phyloP scores from a whole-genome alignment of 1,140 invertebrate species.

The Euwallacea similis region DNA sequence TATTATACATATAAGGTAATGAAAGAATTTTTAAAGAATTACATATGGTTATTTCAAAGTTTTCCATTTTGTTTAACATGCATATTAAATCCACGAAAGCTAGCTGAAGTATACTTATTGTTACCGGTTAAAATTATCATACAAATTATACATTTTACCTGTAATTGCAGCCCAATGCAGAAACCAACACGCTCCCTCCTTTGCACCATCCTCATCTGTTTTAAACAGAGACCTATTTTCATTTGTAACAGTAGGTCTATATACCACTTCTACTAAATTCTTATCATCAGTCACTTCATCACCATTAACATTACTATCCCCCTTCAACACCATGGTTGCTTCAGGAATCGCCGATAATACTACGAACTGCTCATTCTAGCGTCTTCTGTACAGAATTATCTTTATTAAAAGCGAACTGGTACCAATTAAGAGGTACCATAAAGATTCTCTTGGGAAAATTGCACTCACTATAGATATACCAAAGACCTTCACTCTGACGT shows the following conservation, averaged over 20 bases:
- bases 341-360: not conserved
- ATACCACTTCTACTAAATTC: conserved; percentile 25
- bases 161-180: conserved; percentile 31
- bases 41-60: too few species aligned
- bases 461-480: not conserved
- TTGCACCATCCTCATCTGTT: not conserved
- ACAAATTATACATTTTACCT: conserved; percentile 8
- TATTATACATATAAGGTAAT: too few species aligned
- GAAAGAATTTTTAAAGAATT: too few species aligned
- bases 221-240: conserved; percentile 6
- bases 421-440: not conserved
- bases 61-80: too few species aligned
- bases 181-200: conserved; percentile 28
- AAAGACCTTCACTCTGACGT: too few species aligned
- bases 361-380: not conserved
- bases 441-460: not conserved
- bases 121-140: too few species aligned
- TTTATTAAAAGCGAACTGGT: not conserved
- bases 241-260: conserved; percentile 26
- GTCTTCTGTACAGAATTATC: not conserved
- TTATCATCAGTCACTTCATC: conserved; percentile 12
- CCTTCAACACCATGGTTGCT: not conserved
- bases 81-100: too few species aligned
- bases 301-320: not conserved
- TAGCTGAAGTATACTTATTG: too few species aligned